A percentile compares a stretch with the other conserved stretches of the same genome.
Conservation (phyloP, 2,888 invertebrate genomes). For the Arge pagana region DNA sequence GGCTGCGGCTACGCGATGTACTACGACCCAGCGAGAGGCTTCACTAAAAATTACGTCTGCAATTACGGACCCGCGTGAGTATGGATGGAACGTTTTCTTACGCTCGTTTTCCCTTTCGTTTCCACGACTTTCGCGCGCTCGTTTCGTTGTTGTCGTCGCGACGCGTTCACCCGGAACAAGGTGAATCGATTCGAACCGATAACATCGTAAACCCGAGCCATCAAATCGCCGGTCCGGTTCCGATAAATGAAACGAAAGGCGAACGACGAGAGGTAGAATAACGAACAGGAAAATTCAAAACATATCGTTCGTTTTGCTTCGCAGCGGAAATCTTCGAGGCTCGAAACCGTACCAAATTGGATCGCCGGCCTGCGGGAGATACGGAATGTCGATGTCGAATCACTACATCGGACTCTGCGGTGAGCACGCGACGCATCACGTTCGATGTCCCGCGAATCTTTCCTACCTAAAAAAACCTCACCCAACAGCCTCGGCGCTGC, state of each 20-base stretch:
- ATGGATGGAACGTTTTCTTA: conserved; percentile 16
- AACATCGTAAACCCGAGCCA: too few species aligned
- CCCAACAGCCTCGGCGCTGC: too few species aligned
- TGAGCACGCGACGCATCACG: conserved; percentile 60
- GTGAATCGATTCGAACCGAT: too few species aligned
- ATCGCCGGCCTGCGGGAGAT: conserved; percentile 71
- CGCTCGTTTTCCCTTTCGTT: conserved; percentile 32
- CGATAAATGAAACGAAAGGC: too few species aligned
- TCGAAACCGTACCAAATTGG: conserved; percentile 78
- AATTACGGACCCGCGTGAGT: conserved; percentile 80
- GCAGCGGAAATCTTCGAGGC: conserved; percentile 77
- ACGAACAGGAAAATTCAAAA: too few species aligned
- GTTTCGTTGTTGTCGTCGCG: neutral
- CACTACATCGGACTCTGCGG: conserved; percentile 79
- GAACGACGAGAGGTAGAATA: too few species aligned
- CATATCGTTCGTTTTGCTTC: too few species aligned
- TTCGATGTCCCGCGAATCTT: conserved; percentile 3
- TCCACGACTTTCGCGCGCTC: conserved; percentile 5
- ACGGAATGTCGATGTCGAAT: conserved; percentile 72
- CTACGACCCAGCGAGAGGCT: conserved; percentile 72
- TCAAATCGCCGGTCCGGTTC: too few species aligned
- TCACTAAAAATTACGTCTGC: conserved; percentile 83
- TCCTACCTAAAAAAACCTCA: conserved; percentile 17
- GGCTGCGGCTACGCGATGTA: conserved; percentile 89
- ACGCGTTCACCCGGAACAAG: too few species aligned